Evolutionary conservation across 2,113 vertebrate species (phyloP), one percentile per base, ranked within the genome.

Genomic region (Scopus umbretta): DNA sequence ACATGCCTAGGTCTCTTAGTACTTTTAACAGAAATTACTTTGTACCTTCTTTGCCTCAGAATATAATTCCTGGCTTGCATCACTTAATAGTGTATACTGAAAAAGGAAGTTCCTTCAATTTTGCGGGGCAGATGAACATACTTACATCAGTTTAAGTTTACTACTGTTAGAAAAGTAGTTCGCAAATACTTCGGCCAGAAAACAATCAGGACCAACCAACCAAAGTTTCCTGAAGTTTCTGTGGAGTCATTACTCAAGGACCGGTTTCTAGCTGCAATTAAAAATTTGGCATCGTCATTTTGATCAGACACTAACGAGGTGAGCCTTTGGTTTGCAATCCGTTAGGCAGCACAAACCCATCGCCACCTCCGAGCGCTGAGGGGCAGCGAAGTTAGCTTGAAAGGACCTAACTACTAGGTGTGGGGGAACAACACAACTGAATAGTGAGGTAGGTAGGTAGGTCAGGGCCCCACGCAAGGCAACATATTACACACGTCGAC

Each of bases 401-500:
- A 45, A 53, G 25, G 47, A 7, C 6, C 29, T 16, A 10, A 2
- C 2, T 0, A n/a, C n/a, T n/a, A n/a, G 11, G 22, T 1, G n/a
- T 0, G 3, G 0, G 20, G 10, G 3, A 62, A 13, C 27, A 32
- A 5, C 13, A 2, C 12, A 18, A 4, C 25, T 16, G 29, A 52
- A n/a, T 11, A 21, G 4, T 56, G 34, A 12, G 21, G 4, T 30
- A 12, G 21, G 4, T 30, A 11, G 5, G 12, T 1, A 16, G 52
- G 45, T 55, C 40, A 38, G 59, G 19, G 34, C 32, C 21, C 4
- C 36, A 20, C 6, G 42, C 9, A 26, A 21, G 29, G 32, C 11
- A 38, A 36, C 6, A 0, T 6, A 11, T 3, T 5, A 9, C 22
- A 17, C 26, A 9, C 18, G 13, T 1, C 2, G 29, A 7, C 25